phyloP scores from a whole-genome alignment of 2,888 invertebrate genomes.

The Caradrina clavipalpis region DNA sequence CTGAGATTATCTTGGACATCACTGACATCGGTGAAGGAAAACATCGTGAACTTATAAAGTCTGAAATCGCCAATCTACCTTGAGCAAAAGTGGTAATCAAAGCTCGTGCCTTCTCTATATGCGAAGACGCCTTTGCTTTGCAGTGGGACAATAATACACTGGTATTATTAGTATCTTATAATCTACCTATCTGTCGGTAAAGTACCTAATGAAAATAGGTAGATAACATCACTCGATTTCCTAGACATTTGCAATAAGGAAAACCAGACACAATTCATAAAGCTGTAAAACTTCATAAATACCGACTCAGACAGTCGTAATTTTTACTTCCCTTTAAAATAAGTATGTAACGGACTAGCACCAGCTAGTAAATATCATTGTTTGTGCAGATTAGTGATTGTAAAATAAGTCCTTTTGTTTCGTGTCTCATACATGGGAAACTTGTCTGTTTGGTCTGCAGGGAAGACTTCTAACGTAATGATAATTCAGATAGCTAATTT shows the following conservation, averaged over 20 bases:
- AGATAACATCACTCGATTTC: not conserved
- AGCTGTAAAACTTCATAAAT: slow-evolving; percentile 13
- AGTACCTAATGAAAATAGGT: not conserved
- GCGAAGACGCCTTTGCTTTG: too few relatives aligned
- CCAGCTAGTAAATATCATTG: not conserved
- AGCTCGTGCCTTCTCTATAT: too few relatives aligned
- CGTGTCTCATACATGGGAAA: not conserved
- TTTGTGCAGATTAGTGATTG: not conserved
- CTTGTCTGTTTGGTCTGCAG: too few relatives aligned
- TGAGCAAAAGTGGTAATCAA: too few relatives aligned
- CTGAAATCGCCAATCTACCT: too few relatives aligned
- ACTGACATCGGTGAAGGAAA: too few relatives aligned
- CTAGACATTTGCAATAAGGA: slow-evolving; percentile 29
- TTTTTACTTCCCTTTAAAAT: slow-evolving; percentile 6
- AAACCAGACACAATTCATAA: slow-evolving; percentile 2
- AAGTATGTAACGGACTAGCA: not conserved
- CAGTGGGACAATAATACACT: too few relatives aligned
- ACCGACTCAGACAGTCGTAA: not conserved
- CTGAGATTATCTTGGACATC: too few relatives aligned
- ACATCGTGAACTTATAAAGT: too few relatives aligned
- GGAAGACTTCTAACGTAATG: not conserved
- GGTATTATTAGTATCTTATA: too few relatives aligned
- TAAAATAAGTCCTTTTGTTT: slow-evolving; percentile 1
- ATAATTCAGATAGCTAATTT: not conserved
- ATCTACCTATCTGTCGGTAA: not conserved